Evolutionary conservation across 2,888 invertebrate genomes (phyloP).

Genomic region (Heliconius ethilla): DNA sequence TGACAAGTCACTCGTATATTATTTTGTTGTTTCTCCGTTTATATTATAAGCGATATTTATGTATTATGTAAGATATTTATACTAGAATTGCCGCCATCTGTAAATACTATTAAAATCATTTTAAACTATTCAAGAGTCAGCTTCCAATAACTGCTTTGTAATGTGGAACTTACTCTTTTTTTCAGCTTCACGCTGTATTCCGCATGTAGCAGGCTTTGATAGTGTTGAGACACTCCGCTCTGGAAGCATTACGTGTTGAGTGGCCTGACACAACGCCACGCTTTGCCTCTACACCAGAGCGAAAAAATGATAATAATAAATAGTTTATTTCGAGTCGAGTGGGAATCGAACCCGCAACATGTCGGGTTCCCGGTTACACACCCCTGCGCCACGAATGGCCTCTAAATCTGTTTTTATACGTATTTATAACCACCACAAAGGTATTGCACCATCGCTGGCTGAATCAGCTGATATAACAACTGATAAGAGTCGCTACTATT

Average conservation of each 20-base stretch:
- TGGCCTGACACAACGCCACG: too few relatives aligned
- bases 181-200: too few relatives aligned
- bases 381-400: too few relatives aligned
- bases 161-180: too few relatives aligned
- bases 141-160: neutral
- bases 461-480: constrained; percentile 46
- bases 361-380: too few relatives aligned
- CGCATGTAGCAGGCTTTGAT: too few relatives aligned
- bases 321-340: too few relatives aligned
- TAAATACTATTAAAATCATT: neutral
- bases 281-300: too few relatives aligned
- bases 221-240: too few relatives aligned
- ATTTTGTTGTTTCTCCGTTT: neutral
- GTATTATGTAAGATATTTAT: neutral
- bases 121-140: neutral
- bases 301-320: too few relatives aligned
- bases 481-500: constrained; percentile 44
- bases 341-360: too few relatives aligned
- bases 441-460: constrained; percentile 44
- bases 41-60: neutral
- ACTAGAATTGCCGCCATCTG: neutral
- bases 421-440: neutral
- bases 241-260: too few relatives aligned
- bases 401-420: neutral
- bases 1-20: constrained; percentile 12